Evolutionary conservation across 2,888 invertebrate genomes (phyloP).

Genomic region (Onchidella celtica): DNA sequence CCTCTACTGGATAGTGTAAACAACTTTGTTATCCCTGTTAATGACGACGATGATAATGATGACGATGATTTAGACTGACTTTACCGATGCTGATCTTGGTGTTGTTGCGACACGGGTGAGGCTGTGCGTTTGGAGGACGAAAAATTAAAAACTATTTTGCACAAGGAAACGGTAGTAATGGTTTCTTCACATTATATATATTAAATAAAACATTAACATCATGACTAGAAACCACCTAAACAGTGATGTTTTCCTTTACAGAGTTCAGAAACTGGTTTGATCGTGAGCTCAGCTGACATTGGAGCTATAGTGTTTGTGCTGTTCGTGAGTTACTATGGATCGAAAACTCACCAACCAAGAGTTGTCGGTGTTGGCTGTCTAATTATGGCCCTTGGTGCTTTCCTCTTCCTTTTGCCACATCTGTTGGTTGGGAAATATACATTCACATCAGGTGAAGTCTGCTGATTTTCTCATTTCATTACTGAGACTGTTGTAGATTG

Average conservation of each 20-base stretch:
- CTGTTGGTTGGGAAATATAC: conserved; percentile 83
- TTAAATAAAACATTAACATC: not conserved
- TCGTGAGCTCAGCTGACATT: conserved; percentile 67
- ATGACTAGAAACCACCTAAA: not conserved
- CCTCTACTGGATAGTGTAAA: too few species aligned
- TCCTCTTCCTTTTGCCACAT: conserved; percentile 90
- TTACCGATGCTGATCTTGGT: too few species aligned
- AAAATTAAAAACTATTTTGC: too few species aligned
- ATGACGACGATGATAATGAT: too few species aligned
- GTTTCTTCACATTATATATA: too few species aligned
- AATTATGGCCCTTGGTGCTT: conserved; percentile 85
- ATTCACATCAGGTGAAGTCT: not conserved
- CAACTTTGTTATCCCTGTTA: too few species aligned
- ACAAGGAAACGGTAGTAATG: too few species aligned
- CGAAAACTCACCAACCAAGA: conserved; percentile 81
- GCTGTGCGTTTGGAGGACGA: too few species aligned
- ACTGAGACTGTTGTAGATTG: too few species aligned
- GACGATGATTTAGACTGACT: too few species aligned
- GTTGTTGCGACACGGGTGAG: too few species aligned
- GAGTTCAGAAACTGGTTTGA: conserved; percentile 59
- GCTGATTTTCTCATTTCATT: too few species aligned
- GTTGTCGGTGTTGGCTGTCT: conserved; percentile 88
- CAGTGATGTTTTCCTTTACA: not conserved
- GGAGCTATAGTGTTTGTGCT: conserved; percentile 64
- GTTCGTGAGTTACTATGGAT: conserved; percentile 58